phyloP scores from a whole-genome alignment of 1,140 invertebrate genomes.

The Drosophila lacertosa region DNA sequence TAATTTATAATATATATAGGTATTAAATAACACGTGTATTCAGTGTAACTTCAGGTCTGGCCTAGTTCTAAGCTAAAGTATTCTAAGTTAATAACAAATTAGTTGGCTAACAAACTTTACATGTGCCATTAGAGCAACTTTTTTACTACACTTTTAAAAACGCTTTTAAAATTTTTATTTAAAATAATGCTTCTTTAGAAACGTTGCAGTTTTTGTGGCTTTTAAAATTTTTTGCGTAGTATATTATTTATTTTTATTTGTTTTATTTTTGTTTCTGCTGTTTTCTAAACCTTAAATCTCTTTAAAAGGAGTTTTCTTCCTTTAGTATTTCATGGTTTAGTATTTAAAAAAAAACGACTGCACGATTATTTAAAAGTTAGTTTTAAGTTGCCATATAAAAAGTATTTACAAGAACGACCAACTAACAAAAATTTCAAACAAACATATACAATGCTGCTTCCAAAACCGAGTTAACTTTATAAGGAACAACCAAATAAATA shows the following conservation, averaged over 20 bases:
- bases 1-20: constrained; percentile 8
- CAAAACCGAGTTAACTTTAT: constrained; percentile 23
- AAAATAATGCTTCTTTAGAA: constrained; percentile 23
- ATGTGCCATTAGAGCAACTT: constrained; percentile 27
- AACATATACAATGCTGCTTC: constrained; percentile 32
- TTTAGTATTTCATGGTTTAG: constrained; percentile 9
- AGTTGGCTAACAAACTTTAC: constrained; percentile 36
- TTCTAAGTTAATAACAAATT: constrained; percentile 28
- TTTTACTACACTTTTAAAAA: not conserved
- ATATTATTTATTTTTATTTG: not conserved
- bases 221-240: constrained; percentile 14
- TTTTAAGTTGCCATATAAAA: constrained; percentile 34
- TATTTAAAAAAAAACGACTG: constrained; percentile 34
- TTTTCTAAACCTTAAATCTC: not conserved
- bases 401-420: constrained; percentile 13
- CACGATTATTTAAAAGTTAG: constrained; percentile 44
- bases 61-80: constrained; percentile 18
- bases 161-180: constrained; percentile 20
- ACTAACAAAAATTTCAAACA: no score
- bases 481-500: constrained; percentile 41
- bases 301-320: not conserved
- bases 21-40: constrained; percentile 24
- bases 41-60: constrained; percentile 24
- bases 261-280: not conserved
- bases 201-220: constrained; percentile 2